These are phyloP conservation scores for Chrysemys picta DNA, from an alignment of 2,113 vertebrate species.

Conservation along the genomic window DNA sequence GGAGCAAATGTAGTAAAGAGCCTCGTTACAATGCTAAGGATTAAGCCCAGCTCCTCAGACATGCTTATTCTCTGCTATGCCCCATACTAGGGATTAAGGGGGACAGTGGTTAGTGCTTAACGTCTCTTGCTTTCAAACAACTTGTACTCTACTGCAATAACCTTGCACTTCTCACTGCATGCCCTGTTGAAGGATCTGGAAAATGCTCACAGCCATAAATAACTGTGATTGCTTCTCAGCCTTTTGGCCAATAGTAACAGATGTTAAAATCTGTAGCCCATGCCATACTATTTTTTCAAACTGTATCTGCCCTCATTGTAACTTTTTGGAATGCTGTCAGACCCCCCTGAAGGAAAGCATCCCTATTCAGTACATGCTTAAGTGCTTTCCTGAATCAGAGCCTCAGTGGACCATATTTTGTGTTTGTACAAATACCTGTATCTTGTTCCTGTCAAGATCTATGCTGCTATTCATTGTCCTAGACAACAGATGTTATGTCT, in stretches of 20 bases:
- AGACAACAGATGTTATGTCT: background rate
- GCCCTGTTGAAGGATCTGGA: background rate
- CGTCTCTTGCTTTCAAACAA: background rate
- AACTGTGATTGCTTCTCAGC: background rate
- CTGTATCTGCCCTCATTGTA: background rate
- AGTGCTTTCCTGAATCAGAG: background rate
- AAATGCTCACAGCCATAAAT: background rate
- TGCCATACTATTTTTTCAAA: background rate
- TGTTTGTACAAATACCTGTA: background rate
- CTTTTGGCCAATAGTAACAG: background rate
- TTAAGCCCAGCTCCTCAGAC: background rate
- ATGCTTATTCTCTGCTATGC: background rate
- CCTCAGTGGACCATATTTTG: background rate
- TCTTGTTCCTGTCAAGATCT: no score
- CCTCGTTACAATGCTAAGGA: background rate
- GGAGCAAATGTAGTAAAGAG: background rate
- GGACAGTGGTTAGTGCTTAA: background rate
- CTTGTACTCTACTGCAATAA: background rate
- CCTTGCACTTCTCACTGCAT: background rate
- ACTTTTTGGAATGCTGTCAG: background rate
- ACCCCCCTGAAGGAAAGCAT: background rate
- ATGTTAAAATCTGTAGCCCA: background rate
- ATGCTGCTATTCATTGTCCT: no score
- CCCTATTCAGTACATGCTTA: background rate
- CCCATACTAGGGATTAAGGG: background rate